Base-by-base conservation (phyloP, 2,113 vertebrate species). In the Halcyon malimbica region DNA sequence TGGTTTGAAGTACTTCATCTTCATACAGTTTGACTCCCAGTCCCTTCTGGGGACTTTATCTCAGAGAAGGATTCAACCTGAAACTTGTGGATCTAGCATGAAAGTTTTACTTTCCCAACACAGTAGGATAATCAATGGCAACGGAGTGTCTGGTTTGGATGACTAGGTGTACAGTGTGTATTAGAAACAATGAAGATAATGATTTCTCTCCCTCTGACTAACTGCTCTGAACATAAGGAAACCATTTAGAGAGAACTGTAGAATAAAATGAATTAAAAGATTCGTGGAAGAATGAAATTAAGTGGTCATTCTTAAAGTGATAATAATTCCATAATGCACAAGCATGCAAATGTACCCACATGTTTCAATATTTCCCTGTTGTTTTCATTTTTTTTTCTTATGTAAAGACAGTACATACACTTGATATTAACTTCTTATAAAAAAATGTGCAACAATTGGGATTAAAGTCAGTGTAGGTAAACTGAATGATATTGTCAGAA, bases 301-400 rank as follows among this genome's bases (percentile, higher is more conserved):
- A 33, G 4, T 13, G 9, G 8, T 53, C 7, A 60, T 81, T 75
- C 21, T 82, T 59, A 42, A 83, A 77, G 59, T 33, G 10, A 14
- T 54, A n/a, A 25, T 18, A 46, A 67, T 54, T 70, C 25, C 12
- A 39, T 63, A 54, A 8, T 35, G 1, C 2, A 64, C 14, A 13
- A 2, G 3, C 23, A 54, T 42, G 5, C 1, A 84, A 91, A 67
- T 3, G 5, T 3, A 74, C 9, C 1, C 1, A 9, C 46, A 46
- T 31, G 4, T 4, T 71, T 85, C 50, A 33, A 5, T 31, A 37
- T 54, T 62, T 67, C 9, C 31, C 16, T 42, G 17, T 57, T 48
- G 29, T 31, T 56, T 33, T 37, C 29, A 3, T 9, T 10, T 48
- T 31, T 44, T 54, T 25, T 44, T 51, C 2, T 42, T 56, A 28